A percentile compares a stretch with the other conserved stretches of the same genome.
Evolutionary conservation across 2,888 invertebrate genomes (phyloP).

Genomic region (Rhamphomyia laevipes): DNA sequence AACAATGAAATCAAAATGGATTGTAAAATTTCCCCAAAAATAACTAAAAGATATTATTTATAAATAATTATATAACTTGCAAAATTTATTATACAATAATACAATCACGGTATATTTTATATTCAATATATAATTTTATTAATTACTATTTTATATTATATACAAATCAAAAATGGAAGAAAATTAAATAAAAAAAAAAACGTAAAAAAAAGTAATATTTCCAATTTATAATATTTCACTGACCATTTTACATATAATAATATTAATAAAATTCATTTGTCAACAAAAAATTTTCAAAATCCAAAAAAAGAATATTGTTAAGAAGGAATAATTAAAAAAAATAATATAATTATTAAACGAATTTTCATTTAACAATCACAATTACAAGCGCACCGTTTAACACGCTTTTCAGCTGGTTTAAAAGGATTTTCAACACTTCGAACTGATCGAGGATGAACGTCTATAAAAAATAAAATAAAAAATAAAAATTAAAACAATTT

Average conservation of each 20-base stretch:
- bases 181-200: too few relatives aligned
- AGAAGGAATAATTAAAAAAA: constrained; percentile 9
- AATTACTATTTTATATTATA: too few relatives aligned
- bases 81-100: too few relatives aligned
- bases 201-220: background rate
- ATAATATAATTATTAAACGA: background rate
- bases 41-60: too few relatives aligned
- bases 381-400: constrained; percentile 64
- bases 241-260: too few relatives aligned
- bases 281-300: too few relatives aligned
- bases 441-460: constrained; percentile 68
- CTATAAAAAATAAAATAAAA: constrained; percentile 40
- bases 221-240: constrained; percentile 13
- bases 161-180: too few relatives aligned
- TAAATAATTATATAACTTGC: too few relatives aligned
- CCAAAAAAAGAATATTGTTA: background rate
- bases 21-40: too few relatives aligned
- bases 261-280: constrained; percentile 7
- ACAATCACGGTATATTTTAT: too few relatives aligned
- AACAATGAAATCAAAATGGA: too few relatives aligned
- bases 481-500: constrained; percentile 5
- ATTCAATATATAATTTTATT: too few relatives aligned
- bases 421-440: constrained; percentile 47
- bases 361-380: constrained; percentile 46
- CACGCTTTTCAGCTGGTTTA: constrained; percentile 50